A percentile compares a stretch with the other conserved stretches of the same genome.
phyloP scores from a whole-genome alignment of 2,113 vertebrate genomes.

The Stigmatopora nigra region DNA sequence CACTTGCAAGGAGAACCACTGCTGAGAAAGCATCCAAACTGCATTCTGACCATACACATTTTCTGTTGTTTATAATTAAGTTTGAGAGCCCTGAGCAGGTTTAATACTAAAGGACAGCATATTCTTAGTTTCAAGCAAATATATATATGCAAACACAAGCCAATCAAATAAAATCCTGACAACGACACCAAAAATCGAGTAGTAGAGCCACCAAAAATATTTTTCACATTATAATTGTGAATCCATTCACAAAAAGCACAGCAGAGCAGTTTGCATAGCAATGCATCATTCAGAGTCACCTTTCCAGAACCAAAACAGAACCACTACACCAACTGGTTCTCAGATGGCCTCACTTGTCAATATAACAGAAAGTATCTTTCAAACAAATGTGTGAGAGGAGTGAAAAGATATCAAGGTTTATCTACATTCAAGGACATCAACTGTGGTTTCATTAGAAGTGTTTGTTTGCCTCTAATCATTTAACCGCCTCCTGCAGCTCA shows the following conservation, averaged over 20 bases:
- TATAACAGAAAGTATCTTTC: slow-evolving; percentile 9
- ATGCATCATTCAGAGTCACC: not conserved
- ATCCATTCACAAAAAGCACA: not conserved
- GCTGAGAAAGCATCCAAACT: too few species aligned
- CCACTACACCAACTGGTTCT: too few species aligned
- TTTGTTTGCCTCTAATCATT: slow-evolving; percentile 73
- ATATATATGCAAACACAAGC: too few species aligned
- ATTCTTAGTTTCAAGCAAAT: too few species aligned
- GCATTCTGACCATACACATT: too few species aligned
- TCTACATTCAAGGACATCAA: slow-evolving; percentile 56
- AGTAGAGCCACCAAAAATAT: not conserved
- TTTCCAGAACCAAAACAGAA: slow-evolving; percentile 5
- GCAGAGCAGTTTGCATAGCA: not conserved
- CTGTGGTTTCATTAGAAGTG: slow-evolving; percentile 82
- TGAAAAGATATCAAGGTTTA: slow-evolving; percentile 16
- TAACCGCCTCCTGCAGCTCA: slow-evolving; percentile 18
- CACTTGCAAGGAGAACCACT: too few species aligned
- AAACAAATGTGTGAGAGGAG: not conserved
- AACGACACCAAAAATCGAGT: too few species aligned
- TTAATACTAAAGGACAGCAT: too few species aligned
- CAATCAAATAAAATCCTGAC: too few species aligned
- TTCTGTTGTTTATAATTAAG: too few species aligned
- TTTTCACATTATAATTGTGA: not conserved
- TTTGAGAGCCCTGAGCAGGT: too few species aligned
- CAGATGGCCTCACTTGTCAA: not conserved